phyloP scores from a whole-genome alignment of 2,888 invertebrate species.

The Coenonympha arcania region DNA sequence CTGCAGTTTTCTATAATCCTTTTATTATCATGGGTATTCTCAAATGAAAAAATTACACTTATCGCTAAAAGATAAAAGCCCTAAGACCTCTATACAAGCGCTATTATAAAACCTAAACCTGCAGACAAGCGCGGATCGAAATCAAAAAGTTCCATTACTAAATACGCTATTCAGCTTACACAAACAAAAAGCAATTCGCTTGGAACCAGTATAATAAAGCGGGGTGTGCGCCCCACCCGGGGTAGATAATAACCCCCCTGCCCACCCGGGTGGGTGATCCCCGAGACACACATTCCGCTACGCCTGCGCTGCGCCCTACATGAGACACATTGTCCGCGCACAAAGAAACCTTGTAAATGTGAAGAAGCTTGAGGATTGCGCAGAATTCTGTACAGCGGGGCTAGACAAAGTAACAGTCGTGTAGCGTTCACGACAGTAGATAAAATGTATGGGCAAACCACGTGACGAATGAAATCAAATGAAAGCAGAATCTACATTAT shows the following conservation, averaged over 20 bases:
- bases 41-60: no score
- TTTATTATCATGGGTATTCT: no score
- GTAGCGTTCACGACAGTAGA: no score
- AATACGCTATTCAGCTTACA: slow-evolving; percentile 33
- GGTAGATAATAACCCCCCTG: slow-evolving; percentile 44
- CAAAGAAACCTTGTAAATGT: slow-evolving; percentile 18
- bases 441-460: no score
- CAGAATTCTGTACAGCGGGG: no score
- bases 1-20: no score
- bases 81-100: slow-evolving; percentile 1
- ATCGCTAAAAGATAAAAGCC: no score
- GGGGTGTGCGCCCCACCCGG: slow-evolving; percentile 34
- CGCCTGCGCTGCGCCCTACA: slow-evolving; percentile 57
- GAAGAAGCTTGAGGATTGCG: slow-evolving; percentile 9
- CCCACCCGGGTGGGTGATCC: slow-evolving; percentile 34
- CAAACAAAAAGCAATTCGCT: slow-evolving; percentile 43
- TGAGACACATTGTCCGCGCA: slow-evolving; percentile 60
- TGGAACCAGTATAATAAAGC: slow-evolving; percentile 44
- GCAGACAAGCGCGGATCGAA: slow-evolving; percentile 24
- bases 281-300: slow-evolving; percentile 61
- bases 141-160: slow-evolving; percentile 27
- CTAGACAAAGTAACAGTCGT: no score
- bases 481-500: no score
- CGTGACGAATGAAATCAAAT: no score
- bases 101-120: slow-evolving; percentile 15